Base-by-base conservation (phyloP, 2,797 vertebrate species). In the Chanos chanos region DNA sequence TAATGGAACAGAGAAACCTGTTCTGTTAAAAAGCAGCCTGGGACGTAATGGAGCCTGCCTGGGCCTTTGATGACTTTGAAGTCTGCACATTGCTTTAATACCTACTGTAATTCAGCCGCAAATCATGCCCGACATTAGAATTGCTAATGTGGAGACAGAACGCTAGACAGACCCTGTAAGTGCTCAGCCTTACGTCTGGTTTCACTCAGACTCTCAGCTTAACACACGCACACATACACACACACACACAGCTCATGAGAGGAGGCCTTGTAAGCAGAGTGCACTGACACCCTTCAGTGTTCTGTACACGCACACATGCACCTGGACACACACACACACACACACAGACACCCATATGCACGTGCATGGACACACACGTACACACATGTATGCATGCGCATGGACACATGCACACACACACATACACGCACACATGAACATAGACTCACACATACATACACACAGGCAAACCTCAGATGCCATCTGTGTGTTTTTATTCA, bases 21-120 rank as follows among this genome's bases (percentile, higher is more conserved):
- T 69, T 60, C 33, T 10, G 78, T 82, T 83, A 82, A 83, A 82
- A 80, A 73, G 55, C 74, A 74, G 62, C 60, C 54, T 69, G 44
- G 45, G 49, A 77, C 73, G 73, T 78, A 78, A 79, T 68, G 77
- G 68, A 73, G 68, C 47, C 37, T 44, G 61, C 83, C 81, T 81
- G 77, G 55, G 58, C 25, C 9, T 61, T 74, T 78, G 76, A 85
- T 82, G 81, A 76, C 76, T 86, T 85, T 84, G 81, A 85, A 83
- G 80, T 74, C 72, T 56, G 41, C 48, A 33, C 64, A 61, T 57
- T 58, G 48, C 72, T 68, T 72, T 82, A 78, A 83, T 78, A 73
- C 72, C 67, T 68, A 43, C 77, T 66, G 73, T 83, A 82, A 82
- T 84, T 82, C 79, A 68, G 64, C 66, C 71, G 72, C 69, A 68